A percentile compares a stretch with the other conserved stretches of the same genome.
Evolutionary conservation across 1,140 invertebrate species (phyloP).

Genomic region (Ptiloglossa arizonensis): DNA sequence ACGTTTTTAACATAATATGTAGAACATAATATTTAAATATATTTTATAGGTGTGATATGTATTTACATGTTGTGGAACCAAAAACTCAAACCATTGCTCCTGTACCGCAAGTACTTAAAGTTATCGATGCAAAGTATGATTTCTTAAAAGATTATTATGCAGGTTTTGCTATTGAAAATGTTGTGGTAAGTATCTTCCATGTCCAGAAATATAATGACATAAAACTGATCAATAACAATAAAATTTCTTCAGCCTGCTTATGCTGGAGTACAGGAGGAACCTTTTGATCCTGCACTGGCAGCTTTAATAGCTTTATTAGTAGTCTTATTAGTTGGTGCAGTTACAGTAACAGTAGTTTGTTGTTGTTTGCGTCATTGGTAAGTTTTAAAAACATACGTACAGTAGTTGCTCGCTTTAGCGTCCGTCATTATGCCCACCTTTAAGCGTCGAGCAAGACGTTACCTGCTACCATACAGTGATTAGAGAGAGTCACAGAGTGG

Average conservation of each 20-base stretch:
- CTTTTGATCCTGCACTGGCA: slow-evolving; percentile 92
- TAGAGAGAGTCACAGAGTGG: too few relatives aligned
- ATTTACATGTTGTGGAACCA: slow-evolving; percentile 91
- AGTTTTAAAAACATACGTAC: slow-evolving; percentile 64
- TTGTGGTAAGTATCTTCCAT: slow-evolving; percentile 83
- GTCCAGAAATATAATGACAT: neutral
- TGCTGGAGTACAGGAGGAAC: slow-evolving; percentile 84
- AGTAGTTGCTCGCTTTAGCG: too few relatives aligned
- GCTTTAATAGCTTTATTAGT: slow-evolving; percentile 93
- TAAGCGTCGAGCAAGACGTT: too few relatives aligned
- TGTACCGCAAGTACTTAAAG: slow-evolving; percentile 90
- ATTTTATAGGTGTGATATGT: slow-evolving; percentile 90
- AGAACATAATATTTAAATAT: slow-evolving; percentile 32
- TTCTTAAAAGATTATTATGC: slow-evolving; percentile 89
- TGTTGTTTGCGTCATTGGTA: slow-evolving; percentile 94
- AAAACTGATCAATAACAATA: neutral
- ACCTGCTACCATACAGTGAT: too few relatives aligned
- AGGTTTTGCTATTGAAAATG: slow-evolving; percentile 92
- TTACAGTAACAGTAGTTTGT: slow-evolving; percentile 93
- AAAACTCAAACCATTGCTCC: slow-evolving; percentile 88
- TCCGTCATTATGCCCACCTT: too few relatives aligned
- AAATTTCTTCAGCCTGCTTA: slow-evolving; percentile 80
- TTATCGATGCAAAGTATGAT: slow-evolving; percentile 93
- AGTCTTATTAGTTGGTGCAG: slow-evolving; percentile 92
- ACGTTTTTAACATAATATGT: too few relatives aligned